Percentiles rank a stretch among this genome's conserved stretches.
Evolutionary conservation across 2,888 invertebrate genomes (phyloP).

Genomic region (Drosophila lutescens): DNA sequence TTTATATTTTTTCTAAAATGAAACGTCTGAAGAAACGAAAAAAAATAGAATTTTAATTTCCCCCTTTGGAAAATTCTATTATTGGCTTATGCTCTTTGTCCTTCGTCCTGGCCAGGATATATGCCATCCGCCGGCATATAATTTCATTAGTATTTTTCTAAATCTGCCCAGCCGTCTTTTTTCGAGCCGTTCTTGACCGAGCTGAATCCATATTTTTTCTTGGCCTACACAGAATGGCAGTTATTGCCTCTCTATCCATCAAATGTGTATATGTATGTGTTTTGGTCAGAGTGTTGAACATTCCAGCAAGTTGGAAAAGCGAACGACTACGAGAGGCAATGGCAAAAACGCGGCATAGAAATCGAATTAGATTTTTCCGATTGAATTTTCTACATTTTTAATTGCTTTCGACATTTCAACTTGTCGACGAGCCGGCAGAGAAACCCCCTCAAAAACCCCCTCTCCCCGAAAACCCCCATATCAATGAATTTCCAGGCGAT

Average conservation of each 20-base stretch:
- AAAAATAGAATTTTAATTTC: conserved; percentile 57
- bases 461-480: conserved; percentile 6
- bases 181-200: conserved; percentile 32
- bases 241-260: conserved; percentile 62
- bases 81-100: conserved; percentile 72
- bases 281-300: conserved; percentile 26
- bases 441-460: neutral
- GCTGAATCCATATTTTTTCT: conserved; percentile 71
- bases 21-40: conserved; percentile 5
- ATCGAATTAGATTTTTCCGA: conserved; percentile 84
- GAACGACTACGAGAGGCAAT: conserved; percentile 55
- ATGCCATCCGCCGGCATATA: conserved; percentile 54
- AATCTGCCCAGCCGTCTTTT: conserved; percentile 45
- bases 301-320: conserved; percentile 43
- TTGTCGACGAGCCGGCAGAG: conserved; percentile 58
- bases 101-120: conserved; percentile 20
- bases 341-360: conserved; percentile 76
- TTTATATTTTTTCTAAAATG: neutral
- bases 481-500: conserved; percentile 63
- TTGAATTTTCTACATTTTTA: conserved; percentile 84
- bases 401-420: conserved; percentile 82
- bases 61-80: conserved; percentile 66
- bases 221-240: conserved; percentile 68
- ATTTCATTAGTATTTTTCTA: conserved; percentile 77
- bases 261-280: conserved; percentile 19